Evolutionary conservation across 2,888 invertebrate species (phyloP).

Genomic region (Pseudanteris insignis): DNA sequence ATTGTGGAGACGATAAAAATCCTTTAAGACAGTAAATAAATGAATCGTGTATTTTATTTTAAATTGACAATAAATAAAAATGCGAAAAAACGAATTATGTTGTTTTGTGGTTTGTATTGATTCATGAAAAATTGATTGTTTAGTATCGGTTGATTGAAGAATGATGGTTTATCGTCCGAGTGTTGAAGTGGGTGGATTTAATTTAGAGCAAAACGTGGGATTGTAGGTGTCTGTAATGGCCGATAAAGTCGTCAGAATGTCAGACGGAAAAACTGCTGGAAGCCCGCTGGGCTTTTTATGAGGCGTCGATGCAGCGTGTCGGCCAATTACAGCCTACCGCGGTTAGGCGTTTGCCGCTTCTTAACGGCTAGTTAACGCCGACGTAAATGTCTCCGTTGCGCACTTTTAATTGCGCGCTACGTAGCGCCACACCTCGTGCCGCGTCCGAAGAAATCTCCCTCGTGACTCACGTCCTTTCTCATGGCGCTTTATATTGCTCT

Average conservation of each 20-base stretch:
- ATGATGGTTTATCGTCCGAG: conserved; percentile 21
- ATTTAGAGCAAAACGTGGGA: conserved; percentile 34
- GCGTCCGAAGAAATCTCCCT: conserved; percentile 21
- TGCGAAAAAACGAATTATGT: too few species aligned
- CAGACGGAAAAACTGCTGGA: conserved; percentile 42
- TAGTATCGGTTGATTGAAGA: conserved; percentile 20
- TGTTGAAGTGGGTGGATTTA: conserved; percentile 36
- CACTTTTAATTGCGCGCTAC: conserved; percentile 58
- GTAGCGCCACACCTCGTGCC: conserved; percentile 43
- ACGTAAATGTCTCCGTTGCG: conserved; percentile 60
- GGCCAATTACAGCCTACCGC: conserved; percentile 62
- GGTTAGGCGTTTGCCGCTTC: conserved; percentile 57
- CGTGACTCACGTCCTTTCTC: conserved; percentile 28
- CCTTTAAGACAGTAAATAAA: too few species aligned
- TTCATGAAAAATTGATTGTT: too few species aligned
- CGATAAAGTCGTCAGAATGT: conserved; percentile 40
- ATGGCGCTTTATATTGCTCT: conserved; percentile 21
- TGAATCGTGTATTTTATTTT: too few species aligned
- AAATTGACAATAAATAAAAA: too few species aligned
- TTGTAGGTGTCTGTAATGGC: conserved; percentile 42
- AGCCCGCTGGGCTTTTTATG: conserved; percentile 60
- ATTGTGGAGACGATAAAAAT: too few species aligned
- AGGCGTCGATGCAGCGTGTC: conserved; percentile 59
- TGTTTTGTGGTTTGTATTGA: too few species aligned
- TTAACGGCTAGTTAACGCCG: conserved; percentile 62